A percentile compares a stretch with the other conserved stretches of the same genome.
Evolutionary conservation across 2,113 vertebrate genomes (phyloP).

Genomic region (Aptenodytes patagonicus): DNA sequence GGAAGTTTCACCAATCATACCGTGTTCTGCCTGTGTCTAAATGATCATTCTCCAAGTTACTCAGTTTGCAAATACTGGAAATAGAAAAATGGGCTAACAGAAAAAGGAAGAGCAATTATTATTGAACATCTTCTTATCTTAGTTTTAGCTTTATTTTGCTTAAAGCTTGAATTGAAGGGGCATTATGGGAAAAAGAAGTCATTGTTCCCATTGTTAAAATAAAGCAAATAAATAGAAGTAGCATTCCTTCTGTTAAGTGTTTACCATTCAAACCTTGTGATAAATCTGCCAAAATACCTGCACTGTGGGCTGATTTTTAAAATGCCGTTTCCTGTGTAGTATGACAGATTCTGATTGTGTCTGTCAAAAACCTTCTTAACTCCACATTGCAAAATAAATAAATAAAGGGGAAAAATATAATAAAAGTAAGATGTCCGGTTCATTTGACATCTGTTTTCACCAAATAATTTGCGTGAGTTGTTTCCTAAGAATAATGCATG

Average conservation of each 20-base stretch:
- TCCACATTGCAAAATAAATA: slow-evolving; percentile 29
- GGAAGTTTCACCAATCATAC: slow-evolving; percentile 7
- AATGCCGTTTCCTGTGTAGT: slow-evolving; percentile 5
- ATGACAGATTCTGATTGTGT: slow-evolving; percentile 48
- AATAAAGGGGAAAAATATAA: neutral
- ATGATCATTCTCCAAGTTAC: slow-evolving; percentile 19
- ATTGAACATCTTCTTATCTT: slow-evolving; percentile 42
- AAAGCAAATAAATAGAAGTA: neutral
- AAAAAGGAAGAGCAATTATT: neutral
- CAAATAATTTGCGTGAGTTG: slow-evolving; percentile 9
- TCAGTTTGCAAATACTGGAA: neutral
- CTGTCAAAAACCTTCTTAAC: slow-evolving; percentile 50
- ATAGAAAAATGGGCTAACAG: neutral
- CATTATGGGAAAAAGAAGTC: neutral
- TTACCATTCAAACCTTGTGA: slow-evolving; percentile 24
- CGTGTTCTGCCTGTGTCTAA: slow-evolving; percentile 25
- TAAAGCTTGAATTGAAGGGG: neutral
- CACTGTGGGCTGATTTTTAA: slow-evolving; percentile 39
- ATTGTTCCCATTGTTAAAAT: slow-evolving; percentile 3
- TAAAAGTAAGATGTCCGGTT: neutral
- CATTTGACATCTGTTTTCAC: slow-evolving; percentile 22
- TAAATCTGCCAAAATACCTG: slow-evolving; percentile 58
- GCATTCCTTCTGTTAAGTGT: neutral
- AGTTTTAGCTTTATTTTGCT: neutral
- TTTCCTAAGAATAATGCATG: slow-evolving; percentile 19